Percentiles rank a stretch among this genome's conserved stretches.
Evolutionary conservation across 2,797 vertebrate genomes (phyloP).

Genomic region (Chaunax sp.): DNA sequence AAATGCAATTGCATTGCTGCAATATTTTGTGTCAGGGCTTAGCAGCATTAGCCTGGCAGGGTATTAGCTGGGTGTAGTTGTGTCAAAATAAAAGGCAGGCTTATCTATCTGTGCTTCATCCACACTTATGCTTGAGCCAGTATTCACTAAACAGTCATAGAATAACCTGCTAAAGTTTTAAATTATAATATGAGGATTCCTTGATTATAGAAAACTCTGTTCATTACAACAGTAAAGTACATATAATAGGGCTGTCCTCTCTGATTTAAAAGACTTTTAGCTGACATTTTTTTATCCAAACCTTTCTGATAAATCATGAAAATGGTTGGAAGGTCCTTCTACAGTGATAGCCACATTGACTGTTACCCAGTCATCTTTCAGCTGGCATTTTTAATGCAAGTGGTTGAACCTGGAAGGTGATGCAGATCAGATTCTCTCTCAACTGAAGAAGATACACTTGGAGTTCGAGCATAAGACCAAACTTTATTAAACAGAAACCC

Average conservation of each 20-base stretch:
- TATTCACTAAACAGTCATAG: neutral
- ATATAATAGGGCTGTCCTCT: neutral
- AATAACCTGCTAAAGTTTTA: conserved; percentile 3
- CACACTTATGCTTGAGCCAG: conserved; percentile 7
- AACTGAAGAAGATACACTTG: conserved; percentile 23
- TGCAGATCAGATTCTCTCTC: conserved; percentile 18
- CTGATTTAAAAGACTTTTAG: neutral
- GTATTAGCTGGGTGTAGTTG: conserved; percentile 38
- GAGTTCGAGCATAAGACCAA: conserved; percentile 14
- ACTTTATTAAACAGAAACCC: neutral
- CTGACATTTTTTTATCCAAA: neutral
- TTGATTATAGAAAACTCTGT: neutral
- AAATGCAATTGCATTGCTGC: conserved; percentile 30
- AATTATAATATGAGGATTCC: neutral
- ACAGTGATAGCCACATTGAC: conserved; percentile 18
- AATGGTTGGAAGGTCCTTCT: conserved; percentile 7
- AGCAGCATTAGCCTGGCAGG: conserved; percentile 35
- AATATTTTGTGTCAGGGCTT: conserved; percentile 35
- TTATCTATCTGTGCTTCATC: conserved; percentile 3
- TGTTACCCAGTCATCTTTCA: conserved; percentile 16
- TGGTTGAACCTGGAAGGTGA: conserved; percentile 29
- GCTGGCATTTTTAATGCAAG: conserved; percentile 23
- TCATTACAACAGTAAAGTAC: neutral
- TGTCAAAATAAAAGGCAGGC: conserved; percentile 17
- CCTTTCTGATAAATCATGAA: conserved; percentile 4